Evolutionary conservation across 2,888 invertebrate species (phyloP).

Genomic region (Dolichopus griseipennis): DNA sequence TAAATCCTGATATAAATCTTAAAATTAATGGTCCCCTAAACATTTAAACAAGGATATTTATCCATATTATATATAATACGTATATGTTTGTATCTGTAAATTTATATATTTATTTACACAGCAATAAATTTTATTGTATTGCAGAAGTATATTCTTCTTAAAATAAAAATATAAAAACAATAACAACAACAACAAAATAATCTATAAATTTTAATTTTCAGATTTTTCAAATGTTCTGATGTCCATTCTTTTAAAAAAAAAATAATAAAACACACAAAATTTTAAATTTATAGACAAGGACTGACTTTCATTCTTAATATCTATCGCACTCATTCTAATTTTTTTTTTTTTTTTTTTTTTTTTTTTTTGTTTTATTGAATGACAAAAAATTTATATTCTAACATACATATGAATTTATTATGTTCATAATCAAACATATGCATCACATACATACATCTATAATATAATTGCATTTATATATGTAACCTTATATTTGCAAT

Average conservation of each 20-base stretch:
- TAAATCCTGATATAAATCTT: conserved; percentile 6
- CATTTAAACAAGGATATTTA: conserved; percentile 4
- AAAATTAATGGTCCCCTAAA: conserved; percentile 3
- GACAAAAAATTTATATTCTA: background rate
- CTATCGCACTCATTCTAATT: background rate
- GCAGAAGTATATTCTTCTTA: background rate
- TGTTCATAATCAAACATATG: too few species aligned
- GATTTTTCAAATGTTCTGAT: background rate
- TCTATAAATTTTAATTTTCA: conserved; percentile 6
- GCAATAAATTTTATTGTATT: background rate
- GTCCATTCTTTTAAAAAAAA: background rate
- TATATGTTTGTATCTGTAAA: background rate
- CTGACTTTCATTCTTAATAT: background rate
- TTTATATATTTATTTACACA: background rate
- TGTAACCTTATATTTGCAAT: too few species aligned
- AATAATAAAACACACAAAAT: too few species aligned
- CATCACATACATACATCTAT: too few species aligned
- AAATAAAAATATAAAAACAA: too few species aligned
- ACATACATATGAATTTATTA: too few species aligned
- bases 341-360: background rate
- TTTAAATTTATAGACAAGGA: background rate
- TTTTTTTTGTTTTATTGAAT: background rate
- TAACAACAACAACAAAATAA: background rate
- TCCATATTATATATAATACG: background rate
- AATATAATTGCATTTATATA: too few species aligned